phyloP scores from a whole-genome alignment of 1,140 invertebrate species.

The Drosophila paulistorum region DNA sequence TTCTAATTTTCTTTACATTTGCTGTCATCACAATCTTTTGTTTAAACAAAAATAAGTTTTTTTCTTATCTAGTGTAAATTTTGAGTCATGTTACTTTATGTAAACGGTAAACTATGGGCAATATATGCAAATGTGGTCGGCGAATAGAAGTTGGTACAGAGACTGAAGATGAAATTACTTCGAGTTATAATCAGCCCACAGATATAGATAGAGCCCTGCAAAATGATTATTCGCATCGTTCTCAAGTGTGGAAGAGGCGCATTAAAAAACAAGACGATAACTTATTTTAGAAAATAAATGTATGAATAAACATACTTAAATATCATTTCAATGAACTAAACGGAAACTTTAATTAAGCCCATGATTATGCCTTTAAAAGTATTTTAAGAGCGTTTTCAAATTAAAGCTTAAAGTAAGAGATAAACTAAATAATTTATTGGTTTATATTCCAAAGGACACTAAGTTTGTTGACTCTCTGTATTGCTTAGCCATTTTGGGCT shows the following conservation, averaged over 20 bases:
- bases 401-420: not conserved
- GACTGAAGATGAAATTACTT: not conserved
- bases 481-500: not conserved
- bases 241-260: not conserved
- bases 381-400: no score
- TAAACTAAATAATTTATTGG: not conserved
- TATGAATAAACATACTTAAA: no score
- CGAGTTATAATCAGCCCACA: not conserved
- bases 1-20: not conserved
- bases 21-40: not conserved
- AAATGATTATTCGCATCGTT: not conserved
- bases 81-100: not conserved
- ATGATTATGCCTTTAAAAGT: no score
- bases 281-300: no score
- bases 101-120: not conserved
- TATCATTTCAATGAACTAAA: no score
- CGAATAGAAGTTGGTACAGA: not conserved
- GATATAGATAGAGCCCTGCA: not conserved
- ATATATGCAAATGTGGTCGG: not conserved
- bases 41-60: not conserved
- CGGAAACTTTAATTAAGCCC: no score
- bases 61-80: conserved; percentile 7
- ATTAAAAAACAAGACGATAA: no score
- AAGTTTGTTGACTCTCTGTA: conserved; percentile 3
- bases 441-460: not conserved